phyloP scores from a whole-genome alignment of 2,113 vertebrate species.

The Columba janthina region DNA sequence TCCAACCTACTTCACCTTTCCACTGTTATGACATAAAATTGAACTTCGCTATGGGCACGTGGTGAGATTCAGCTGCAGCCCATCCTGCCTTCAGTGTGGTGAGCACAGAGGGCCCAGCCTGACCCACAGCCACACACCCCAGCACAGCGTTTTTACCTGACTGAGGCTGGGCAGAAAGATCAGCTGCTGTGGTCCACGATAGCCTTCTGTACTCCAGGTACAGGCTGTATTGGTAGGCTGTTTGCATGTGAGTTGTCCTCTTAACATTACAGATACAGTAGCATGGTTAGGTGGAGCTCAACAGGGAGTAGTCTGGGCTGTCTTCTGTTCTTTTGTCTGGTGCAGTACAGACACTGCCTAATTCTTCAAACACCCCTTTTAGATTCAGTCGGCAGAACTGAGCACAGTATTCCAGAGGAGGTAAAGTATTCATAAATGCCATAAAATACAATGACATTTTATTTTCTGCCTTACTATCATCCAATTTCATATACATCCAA shows the following conservation, averaged over 20 bases:
- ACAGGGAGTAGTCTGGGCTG: background rate
- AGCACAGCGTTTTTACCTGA: background rate
- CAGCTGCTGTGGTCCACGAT: background rate
- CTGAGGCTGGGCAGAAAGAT: background rate
- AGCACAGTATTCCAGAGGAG: background rate
- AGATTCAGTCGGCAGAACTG: background rate
- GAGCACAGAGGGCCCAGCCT: background rate
- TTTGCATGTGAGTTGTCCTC: background rate
- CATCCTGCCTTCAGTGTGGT: background rate
- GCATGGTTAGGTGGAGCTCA: background rate
- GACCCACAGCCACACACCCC: background rate
- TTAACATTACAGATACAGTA: background rate
- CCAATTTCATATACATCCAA: background rate
- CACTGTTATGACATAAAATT: accelerated
- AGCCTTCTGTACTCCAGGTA: background rate
- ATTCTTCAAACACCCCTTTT: background rate
- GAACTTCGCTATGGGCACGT: background rate
- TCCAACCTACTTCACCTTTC: background rate
- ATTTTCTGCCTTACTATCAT: background rate
- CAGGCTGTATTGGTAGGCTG: background rate
- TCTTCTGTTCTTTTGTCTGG: background rate
- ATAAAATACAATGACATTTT: background rate
- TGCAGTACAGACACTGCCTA: background rate
- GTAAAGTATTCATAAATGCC: background rate
- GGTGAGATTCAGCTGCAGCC: background rate